Evolutionary conservation across 2,888 invertebrate species (phyloP).

Genomic region (Pseudococcus viburni): DNA sequence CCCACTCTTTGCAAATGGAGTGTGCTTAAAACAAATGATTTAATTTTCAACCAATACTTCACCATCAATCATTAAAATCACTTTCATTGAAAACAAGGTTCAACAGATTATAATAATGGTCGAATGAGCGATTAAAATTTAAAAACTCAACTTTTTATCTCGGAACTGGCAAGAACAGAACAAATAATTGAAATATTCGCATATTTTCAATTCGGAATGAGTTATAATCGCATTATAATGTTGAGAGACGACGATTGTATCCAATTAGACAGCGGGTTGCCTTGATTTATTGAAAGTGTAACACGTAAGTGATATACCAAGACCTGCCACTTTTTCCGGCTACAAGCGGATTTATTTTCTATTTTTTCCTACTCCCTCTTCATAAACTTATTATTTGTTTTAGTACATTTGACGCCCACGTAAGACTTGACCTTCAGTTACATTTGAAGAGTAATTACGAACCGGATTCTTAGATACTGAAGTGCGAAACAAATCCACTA

Average conservation of each 20-base stretch:
- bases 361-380: background rate
- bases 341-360: background rate
- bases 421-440: background rate
- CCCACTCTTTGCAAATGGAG: background rate
- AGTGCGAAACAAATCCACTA: background rate
- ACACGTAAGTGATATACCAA: background rate
- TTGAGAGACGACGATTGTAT: background rate
- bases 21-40: background rate
- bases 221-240: background rate
- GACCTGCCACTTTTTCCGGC: background rate
- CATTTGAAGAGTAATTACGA: background rate
- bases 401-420: background rate
- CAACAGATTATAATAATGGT: background rate
- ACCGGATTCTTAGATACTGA: background rate
- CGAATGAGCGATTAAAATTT: background rate
- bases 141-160: background rate
- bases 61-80: background rate
- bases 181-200: background rate
- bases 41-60: background rate
- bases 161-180: background rate
- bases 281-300: slow-evolving; percentile 14
- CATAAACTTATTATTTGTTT: background rate
- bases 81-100: background rate
- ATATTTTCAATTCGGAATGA: background rate
- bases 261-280: slow-evolving; percentile 14